phyloP scores from a whole-genome alignment of 2,113 vertebrate genomes.

The Gymnocephalus cernua region DNA sequence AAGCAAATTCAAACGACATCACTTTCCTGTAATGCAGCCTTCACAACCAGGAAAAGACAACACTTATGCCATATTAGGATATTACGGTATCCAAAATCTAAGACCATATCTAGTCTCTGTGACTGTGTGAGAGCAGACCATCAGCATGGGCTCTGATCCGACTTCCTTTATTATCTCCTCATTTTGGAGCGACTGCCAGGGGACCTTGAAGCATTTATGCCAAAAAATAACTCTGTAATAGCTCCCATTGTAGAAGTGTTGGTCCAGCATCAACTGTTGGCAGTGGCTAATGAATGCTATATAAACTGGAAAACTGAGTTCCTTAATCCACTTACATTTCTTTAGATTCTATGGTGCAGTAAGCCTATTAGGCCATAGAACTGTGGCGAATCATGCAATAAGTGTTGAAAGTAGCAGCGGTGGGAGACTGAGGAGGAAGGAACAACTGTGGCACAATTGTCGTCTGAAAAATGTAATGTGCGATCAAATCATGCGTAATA shows the following conservation, averaged over 20 bases:
- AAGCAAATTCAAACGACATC: too few relatives aligned
- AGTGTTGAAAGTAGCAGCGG: constrained; percentile 60
- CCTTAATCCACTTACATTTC: constrained; percentile 78
- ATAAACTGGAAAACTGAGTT: constrained; percentile 69
- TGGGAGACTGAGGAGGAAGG: constrained; percentile 50
- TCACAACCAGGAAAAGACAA: too few relatives aligned
- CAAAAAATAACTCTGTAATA: constrained; percentile 43
- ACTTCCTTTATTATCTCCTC: constrained; percentile 82
- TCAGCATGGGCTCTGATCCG: constrained; percentile 29
- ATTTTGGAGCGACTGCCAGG: constrained; percentile 76
- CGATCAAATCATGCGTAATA: constrained; percentile 29
- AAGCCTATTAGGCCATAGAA: constrained; percentile 70
- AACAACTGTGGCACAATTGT: constrained; percentile 57
- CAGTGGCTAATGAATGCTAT: constrained; percentile 62
- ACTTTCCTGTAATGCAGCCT: too few relatives aligned
- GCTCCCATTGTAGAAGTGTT: constrained; percentile 51
- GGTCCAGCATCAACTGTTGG: constrained; percentile 56
- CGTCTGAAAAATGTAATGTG: constrained; percentile 27
- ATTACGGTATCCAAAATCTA: too few relatives aligned
- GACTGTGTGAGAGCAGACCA: constrained; percentile 21
- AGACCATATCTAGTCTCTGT: too few relatives aligned
- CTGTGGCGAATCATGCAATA: constrained; percentile 64
- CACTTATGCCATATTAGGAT: too few relatives aligned
- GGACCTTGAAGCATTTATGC: constrained; percentile 24
- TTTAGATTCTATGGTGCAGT: constrained; percentile 62